Evolutionary conservation across 64 coral and sea anemone species (phyloP), one percentile per base, ranked within the genome.

Genomic region (Stichodactyla mertensii): DNA sequence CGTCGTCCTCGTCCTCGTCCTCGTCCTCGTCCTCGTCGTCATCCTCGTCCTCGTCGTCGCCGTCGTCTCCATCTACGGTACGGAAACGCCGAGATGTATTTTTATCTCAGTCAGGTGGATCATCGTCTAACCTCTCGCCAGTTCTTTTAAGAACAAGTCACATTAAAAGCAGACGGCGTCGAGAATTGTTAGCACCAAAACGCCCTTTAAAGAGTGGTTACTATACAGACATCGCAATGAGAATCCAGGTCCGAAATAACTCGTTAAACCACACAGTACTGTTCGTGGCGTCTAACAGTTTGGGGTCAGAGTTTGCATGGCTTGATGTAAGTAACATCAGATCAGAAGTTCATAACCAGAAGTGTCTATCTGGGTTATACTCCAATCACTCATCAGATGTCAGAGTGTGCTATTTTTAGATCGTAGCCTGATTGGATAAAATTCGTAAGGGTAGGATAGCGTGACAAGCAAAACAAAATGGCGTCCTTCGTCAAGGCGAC

Each of bases 241-340:
- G 86, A 28, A 70, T 97, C 57, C 86, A 79, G 71, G 59, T 92
- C 7, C 62, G 86, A 56, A 55, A 83, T 52, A 90, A 93, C 19
- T 57, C 90, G 61, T 19, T 58, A 24, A 87, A 83, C 64, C 69
- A 90, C 55, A 86, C 87, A 55, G 54, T 89, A 36, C 53, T 97
- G 16, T 93, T 97, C 70, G 83, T 97, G 19, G 85, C 88, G 9
- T 79, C 88, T 20, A 97, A 97, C 71, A 89, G 87, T 56, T 85
- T 92, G 82, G 94, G 94, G 19, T 90, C 94, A 14, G 94, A 97
- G 61, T 97, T 97, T 71, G 81, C 77, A 20, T 86, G 91, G 22
- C 54, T 97, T 6, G 94, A 90, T 55, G 94, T 97, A 90, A 93
- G 91, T 92, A 62, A 7, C 18, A 26, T 24, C 26, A 57, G 15